Evolutionary conservation across 2,888 invertebrate species (phyloP).

Genomic region (Diadegma fenestrale): DNA sequence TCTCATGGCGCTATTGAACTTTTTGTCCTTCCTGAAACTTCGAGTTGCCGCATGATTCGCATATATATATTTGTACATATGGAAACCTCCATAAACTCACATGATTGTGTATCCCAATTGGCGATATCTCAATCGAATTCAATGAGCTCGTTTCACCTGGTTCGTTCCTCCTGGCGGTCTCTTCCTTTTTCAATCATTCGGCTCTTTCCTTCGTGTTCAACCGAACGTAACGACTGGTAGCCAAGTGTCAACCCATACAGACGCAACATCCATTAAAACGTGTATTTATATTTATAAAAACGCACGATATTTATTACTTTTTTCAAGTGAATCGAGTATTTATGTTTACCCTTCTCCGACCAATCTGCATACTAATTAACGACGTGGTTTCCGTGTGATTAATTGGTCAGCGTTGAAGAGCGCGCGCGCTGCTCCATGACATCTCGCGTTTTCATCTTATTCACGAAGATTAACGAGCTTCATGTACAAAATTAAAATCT

Average conservation of each 20-base stretch:
- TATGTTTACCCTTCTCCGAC: conserved; percentile 63
- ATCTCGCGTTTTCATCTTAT: conserved; percentile 52
- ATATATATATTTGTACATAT: conserved; percentile 12
- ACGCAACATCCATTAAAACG: conserved; percentile 25
- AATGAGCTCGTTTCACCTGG: conserved; percentile 49
- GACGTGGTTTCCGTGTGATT: conserved; percentile 59
- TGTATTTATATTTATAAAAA: neutral
- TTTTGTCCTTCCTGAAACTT: conserved; percentile 64
- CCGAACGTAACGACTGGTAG: conserved; percentile 15
- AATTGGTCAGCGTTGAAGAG: conserved; percentile 50
- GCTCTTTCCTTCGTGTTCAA: neutral
- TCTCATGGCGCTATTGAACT: conserved; percentile 58
- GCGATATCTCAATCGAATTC: conserved; percentile 66
- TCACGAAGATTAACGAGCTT: conserved; percentile 65
- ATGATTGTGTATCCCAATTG: conserved; percentile 31
- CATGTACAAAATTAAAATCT: conserved; percentile 55
- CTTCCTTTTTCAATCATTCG: neutral
- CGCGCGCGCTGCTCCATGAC: conserved; percentile 17
- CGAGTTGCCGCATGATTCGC: conserved; percentile 10
- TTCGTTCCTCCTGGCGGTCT: conserved; percentile 21
- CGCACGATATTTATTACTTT: conserved; percentile 12
- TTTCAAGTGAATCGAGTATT: conserved; percentile 47
- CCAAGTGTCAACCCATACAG: conserved; percentile 30
- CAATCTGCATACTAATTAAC: conserved; percentile 67
- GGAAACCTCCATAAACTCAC: neutral